Conservation (phyloP, 2,113 vertebrate genomes). For the Collichthys lucidus region DNA sequence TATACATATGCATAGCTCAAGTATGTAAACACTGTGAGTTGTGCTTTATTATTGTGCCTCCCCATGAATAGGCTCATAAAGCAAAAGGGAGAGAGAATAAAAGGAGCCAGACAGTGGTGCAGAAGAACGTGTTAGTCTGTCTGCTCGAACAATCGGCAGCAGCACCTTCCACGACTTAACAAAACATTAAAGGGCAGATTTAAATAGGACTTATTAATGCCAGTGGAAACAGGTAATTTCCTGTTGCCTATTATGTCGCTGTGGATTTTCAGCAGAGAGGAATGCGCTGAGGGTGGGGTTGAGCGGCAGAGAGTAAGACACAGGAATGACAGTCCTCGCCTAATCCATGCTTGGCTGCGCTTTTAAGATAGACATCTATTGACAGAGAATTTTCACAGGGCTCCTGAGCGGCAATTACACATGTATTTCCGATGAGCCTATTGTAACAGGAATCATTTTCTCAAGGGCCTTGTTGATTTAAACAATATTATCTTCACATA, state of each 20-base stretch:
- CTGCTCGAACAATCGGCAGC: conserved; percentile 46
- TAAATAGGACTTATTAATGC: conserved; percentile 28
- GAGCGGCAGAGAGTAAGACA: conserved; percentile 36
- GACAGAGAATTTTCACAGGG: conserved; percentile 53
- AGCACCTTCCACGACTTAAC: conserved; percentile 18
- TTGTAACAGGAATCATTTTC: conserved; percentile 60
- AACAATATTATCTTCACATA: conserved; percentile 45
- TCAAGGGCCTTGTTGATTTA: conserved; percentile 54
- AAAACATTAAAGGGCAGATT: conserved; percentile 41
- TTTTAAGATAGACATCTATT: conserved; percentile 65
- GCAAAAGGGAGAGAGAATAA: conserved; percentile 9
- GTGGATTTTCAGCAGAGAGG: conserved; percentile 44
- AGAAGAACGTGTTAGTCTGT: conserved; percentile 36
- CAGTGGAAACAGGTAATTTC: conserved; percentile 56
- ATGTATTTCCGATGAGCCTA: conserved; percentile 47
- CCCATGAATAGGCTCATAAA: conserved; percentile 51
- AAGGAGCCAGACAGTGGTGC: conserved; percentile 5
- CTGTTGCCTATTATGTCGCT: conserved; percentile 60
- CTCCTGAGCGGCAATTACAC: conserved; percentile 53
- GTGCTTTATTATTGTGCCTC: conserved; percentile 44
- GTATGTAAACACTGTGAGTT: conserved; percentile 75
- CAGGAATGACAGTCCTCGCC: conserved; percentile 62
- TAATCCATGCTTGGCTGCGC: conserved; percentile 58
- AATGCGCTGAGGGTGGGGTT: conserved; percentile 62
- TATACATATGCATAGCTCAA: conserved; percentile 61